Percentiles rank a stretch among this genome's conserved stretches.
Evolutionary conservation across 2,888 invertebrate species (phyloP).

Genomic region (Campopleginae sp.): DNA sequence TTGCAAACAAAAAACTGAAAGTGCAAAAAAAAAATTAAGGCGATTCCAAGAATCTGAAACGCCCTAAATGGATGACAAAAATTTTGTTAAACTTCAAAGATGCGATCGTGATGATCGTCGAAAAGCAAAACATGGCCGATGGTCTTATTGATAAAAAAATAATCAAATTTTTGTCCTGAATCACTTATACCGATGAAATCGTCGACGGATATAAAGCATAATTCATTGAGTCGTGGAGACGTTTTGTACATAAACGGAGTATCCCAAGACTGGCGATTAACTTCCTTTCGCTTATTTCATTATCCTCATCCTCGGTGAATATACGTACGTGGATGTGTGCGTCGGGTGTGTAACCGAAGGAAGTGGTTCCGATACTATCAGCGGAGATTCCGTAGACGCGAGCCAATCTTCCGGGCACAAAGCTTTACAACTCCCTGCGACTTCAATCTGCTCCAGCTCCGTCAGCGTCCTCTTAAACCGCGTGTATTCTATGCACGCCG

Average conservation of each 20-base stretch:
- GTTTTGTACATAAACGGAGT: slow-evolving; percentile 7
- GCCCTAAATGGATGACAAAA: no score
- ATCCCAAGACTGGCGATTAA: slow-evolving; percentile 40
- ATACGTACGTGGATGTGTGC: neutral
- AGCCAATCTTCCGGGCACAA: slow-evolving; percentile 68
- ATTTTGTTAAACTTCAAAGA: no score
- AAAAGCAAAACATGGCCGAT: no score
- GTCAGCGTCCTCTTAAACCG: slow-evolving; percentile 21
- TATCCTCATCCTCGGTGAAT: slow-evolving; percentile 14
- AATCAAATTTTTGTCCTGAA: neutral
- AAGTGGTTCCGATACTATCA: slow-evolving; percentile 65
- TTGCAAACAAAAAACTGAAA: no score
- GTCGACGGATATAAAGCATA: neutral
- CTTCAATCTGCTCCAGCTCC: slow-evolving; percentile 57
- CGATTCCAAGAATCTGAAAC: no score
- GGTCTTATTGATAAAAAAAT: neutral
- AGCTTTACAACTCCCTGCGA: slow-evolving; percentile 61
- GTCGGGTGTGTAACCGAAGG: slow-evolving; percentile 20
- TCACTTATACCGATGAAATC: neutral
- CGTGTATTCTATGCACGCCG: slow-evolving; percentile 24
- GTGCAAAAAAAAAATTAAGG: no score
- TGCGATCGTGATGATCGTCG: no score
- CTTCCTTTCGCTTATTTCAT: slow-evolving; percentile 14
- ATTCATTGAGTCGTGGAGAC: neutral
- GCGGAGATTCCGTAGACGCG: slow-evolving; percentile 64